These are phyloP conservation scores for Cliona cf. orientalis DNA, from an alignment of 37 sponge, comb jelly and placozoan genomes.

Conservation along the genomic window DNA sequence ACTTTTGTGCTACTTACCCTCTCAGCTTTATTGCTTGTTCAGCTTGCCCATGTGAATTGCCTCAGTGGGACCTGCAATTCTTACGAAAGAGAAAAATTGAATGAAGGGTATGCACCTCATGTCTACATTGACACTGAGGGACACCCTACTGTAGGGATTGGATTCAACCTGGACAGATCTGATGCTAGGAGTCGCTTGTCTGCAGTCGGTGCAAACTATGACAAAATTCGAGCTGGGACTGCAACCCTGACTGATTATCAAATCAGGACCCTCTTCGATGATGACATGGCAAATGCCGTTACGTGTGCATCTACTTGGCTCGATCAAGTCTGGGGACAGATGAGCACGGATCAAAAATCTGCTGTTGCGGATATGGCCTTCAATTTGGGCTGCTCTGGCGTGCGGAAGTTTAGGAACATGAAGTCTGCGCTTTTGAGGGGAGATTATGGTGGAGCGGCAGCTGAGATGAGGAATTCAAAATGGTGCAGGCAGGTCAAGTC, in stretches of 20 bases:
- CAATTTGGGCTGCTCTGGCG: slow-evolving; percentile 41
- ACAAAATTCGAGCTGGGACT: slow-evolving; percentile 17
- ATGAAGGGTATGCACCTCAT: slow-evolving; percentile 44
- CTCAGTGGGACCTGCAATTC: slow-evolving; percentile 15
- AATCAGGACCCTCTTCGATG: slow-evolving; percentile 30
- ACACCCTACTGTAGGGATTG: slow-evolving; percentile 35
- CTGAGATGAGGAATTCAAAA: slow-evolving; percentile 8
- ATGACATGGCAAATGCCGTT: slow-evolving; percentile 37
- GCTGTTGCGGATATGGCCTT: slow-evolving; percentile 58
- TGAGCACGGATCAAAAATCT: slow-evolving; percentile 2
- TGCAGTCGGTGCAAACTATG: slow-evolving; percentile 33
- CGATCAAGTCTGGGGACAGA: neutral
- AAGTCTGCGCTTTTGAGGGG: neutral
- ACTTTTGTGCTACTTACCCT: no score
- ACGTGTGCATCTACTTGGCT: slow-evolving; percentile 22
- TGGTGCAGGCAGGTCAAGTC: slow-evolving; percentile 47
- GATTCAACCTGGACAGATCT: slow-evolving; percentile 49
- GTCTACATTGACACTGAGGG: slow-evolving; percentile 39
- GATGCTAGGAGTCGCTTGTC: slow-evolving; percentile 17
- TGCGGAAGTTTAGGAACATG: slow-evolving; percentile 16
- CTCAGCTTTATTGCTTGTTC: no score
- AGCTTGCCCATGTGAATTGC: no score
- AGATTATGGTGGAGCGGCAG: slow-evolving; percentile 11
- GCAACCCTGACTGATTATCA: slow-evolving; percentile 32
- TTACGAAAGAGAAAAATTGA: slow-evolving; percentile 42